phyloP scores from a whole-genome alignment of 2,888 invertebrate species.

The Drosophila multiciliata region DNA sequence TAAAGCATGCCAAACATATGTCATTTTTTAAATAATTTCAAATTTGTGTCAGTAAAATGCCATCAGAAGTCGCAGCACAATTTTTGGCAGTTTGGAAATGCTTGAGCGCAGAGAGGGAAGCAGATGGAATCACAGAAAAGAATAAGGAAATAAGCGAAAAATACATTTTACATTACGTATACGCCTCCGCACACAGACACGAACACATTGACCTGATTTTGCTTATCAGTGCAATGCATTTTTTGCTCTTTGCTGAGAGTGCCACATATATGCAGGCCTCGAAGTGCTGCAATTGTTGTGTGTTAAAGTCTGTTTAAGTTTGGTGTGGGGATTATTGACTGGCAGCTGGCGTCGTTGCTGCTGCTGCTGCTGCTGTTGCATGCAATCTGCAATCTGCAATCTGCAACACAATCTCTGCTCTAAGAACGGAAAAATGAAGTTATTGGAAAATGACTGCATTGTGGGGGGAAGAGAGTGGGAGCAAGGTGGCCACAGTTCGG shows the following conservation, averaged over 20 bases:
- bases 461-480: constrained; percentile 19
- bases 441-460: constrained; percentile 75
- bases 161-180: constrained; percentile 52
- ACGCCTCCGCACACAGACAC: constrained; percentile 31
- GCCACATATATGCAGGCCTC: constrained; percentile 42
- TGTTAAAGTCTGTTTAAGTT: constrained; percentile 9
- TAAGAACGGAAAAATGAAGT: constrained; percentile 78
- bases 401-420: constrained; percentile 80
- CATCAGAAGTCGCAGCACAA: neutral
- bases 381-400: constrained; percentile 66
- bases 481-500: constrained; percentile 22
- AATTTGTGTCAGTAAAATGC: neutral
- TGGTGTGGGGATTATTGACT: constrained; percentile 41
- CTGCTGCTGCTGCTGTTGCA: constrained; percentile 51
- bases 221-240: constrained; percentile 72
- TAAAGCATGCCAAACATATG: neutral
- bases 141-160: constrained; percentile 34
- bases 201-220: constrained; percentile 67
- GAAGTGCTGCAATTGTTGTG: constrained; percentile 5
- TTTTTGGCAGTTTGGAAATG: constrained; percentile 8
- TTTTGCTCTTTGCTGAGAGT: constrained; percentile 43
- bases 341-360: constrained; percentile 42
- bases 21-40: neutral
- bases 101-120: constrained; percentile 6
- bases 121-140: constrained; percentile 48